Evolutionary conservation across 2,888 invertebrate genomes (phyloP), one percentile per base, ranked within the genome.

Genomic region (Adelphocoris suturalis): DNA sequence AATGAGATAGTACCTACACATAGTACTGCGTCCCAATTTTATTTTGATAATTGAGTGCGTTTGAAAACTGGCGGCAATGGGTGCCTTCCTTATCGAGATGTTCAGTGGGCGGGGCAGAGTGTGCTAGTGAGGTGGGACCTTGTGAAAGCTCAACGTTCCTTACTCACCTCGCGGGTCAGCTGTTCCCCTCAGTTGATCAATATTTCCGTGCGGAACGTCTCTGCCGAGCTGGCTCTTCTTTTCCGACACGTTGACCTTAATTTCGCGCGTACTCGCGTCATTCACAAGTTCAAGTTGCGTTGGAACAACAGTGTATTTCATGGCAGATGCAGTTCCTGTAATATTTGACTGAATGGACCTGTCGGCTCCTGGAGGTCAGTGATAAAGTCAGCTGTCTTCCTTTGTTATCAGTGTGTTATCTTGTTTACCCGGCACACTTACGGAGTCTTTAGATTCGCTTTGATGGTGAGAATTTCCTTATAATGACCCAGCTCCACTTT

Each of bases 151-250:
- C 23, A 0, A 3, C 11, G 68, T 68, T 11, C 11, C 23, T 23
- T 23, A 12, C 68, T 23, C 68, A 12, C 19, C 68, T 68, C 68
- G 68, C 68, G 23, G 11, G 68, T 68, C 68, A 68, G 68, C 68
- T 68, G 68, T 12, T 12, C 1, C 61, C 19, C 61, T 61, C 61
- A 68, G 68, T 68, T 68, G 68, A 68, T 68, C 68, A 68, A 68
- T 68, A 68, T 68, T 68, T 23, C 23, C 68, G 5, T 23, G 12
- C 68, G 12, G 27, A 19, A 68, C 16, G 3, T 16, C 1, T 3
- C 19, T 61, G 61, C 19, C 68, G 19, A 7, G 19, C 12, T 57
- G 16, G n/a, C 52, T 52, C 19, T 61, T 61, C 19, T 61, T 19
- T n/a, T 16, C 9, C 3, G 16, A n/a, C 13, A 52, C 52, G 52